A percentile compares a stretch with the other conserved stretches of the same genome.
Evolutionary conservation across 2,888 invertebrate species (phyloP).

Genomic region (Spisula subtruncata): DNA sequence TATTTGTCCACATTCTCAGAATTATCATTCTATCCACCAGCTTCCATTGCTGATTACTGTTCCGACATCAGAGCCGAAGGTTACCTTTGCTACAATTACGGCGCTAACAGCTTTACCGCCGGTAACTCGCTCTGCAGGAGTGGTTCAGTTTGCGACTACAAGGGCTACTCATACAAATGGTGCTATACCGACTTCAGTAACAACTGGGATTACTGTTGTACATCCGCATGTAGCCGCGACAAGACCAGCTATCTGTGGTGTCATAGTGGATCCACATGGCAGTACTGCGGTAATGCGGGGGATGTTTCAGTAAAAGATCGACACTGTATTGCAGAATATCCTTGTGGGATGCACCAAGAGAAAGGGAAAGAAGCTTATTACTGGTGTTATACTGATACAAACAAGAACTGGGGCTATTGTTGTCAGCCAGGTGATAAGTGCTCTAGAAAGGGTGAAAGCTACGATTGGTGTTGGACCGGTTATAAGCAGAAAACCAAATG

Average conservation of each 20-base stretch:
- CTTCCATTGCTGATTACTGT: slow-evolving; percentile 1
- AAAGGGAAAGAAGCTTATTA: neutral
- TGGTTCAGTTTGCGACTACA: neutral
- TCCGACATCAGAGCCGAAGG: neutral
- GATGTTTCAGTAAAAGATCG: neutral
- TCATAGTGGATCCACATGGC: slow-evolving; percentile 14
- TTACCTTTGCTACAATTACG: neutral
- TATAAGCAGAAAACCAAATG: neutral
- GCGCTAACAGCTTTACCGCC: slow-evolving; percentile 4
- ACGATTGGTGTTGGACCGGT: slow-evolving; percentile 24
- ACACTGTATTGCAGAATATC: neutral
- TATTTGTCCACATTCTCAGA: neutral
- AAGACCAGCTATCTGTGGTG: slow-evolving; percentile 26
- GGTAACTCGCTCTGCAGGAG: slow-evolving; percentile 10
- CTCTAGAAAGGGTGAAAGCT: neutral
- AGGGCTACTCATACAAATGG: neutral
- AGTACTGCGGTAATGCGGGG: slow-evolving; percentile 32
- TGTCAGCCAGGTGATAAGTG: slow-evolving; percentile 8
- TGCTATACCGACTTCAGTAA: slow-evolving; percentile 23
- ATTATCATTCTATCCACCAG: neutral
- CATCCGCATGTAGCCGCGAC: neutral
- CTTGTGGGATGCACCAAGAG: slow-evolving; percentile 38
- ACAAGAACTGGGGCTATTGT: slow-evolving; percentile 23
- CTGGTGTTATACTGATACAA: slow-evolving; percentile 24
- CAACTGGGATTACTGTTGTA: slow-evolving; percentile 35